Percentiles rank a stretch among this genome's conserved stretches.
phyloP scores from a whole-genome alignment of 2,113 vertebrate genomes.

The Pungitius pungitius region DNA sequence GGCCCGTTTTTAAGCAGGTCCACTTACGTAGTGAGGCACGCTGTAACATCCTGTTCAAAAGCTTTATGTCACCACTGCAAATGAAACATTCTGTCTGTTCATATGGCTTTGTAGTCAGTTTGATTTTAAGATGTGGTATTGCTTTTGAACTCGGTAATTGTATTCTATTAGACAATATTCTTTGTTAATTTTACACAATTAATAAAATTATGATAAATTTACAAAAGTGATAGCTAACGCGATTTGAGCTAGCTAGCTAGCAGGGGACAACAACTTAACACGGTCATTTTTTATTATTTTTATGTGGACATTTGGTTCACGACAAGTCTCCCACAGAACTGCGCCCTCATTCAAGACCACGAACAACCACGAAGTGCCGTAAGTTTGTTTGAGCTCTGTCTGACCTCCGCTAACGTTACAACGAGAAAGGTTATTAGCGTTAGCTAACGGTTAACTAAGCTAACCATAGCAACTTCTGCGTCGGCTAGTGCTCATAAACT shows the following conservation, averaged over 20 bases:
- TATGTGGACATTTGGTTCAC: not conserved
- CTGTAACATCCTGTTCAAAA: not conserved
- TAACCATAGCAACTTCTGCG: not conserved
- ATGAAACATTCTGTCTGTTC: not conserved
- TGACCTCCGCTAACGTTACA: not conserved
- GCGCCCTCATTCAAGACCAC: not conserved
- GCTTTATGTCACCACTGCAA: not conserved
- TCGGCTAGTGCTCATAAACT: not conserved
- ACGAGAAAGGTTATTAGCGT: not conserved
- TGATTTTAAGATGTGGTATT: not conserved
- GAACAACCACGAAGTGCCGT: not conserved
- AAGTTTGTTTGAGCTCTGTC: not conserved
- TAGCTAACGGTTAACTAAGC: not conserved
- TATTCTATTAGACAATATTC: too few species aligned
- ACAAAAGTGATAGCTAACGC: too few species aligned
- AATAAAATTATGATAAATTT: too few species aligned
- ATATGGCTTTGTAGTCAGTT: not conserved
- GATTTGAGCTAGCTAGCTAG: too few species aligned
- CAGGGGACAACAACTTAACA: too few species aligned
- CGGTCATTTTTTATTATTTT: not conserved
- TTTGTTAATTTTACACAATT: too few species aligned
- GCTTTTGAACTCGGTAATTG: too few species aligned
- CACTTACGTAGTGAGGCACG: not conserved
- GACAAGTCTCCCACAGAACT: not conserved
- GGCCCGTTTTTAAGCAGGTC: not conserved